These are phyloP conservation scores for Rynchops niger DNA, from an alignment of 2,113 vertebrate species.

Conservation along the genomic window DNA sequence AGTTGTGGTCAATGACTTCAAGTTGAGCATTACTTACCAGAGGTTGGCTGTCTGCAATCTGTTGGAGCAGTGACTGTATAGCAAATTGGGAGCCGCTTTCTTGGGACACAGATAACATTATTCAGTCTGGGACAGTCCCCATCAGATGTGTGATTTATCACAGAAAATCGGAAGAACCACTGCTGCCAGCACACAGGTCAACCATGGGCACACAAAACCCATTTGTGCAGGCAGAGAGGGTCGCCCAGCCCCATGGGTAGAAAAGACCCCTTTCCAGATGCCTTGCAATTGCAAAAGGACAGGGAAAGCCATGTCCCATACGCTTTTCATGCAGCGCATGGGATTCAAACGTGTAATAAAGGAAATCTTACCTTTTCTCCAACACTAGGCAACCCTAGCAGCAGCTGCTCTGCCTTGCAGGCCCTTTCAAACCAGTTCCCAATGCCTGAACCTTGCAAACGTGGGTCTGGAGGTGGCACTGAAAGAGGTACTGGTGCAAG, in stretches of 20 bases:
- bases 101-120: background rate
- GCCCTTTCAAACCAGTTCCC: background rate
- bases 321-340: background rate
- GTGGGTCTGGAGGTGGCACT: background rate
- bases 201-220: background rate
- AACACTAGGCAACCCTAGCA: background rate
- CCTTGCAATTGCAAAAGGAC: background rate
- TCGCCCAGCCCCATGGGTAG: background rate
- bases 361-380: background rate
- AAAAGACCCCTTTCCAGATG: background rate
- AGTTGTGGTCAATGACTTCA: background rate
- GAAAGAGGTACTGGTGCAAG: background rate
- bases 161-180: background rate
- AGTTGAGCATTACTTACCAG: background rate
- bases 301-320: background rate
- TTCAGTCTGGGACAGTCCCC: background rate
- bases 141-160: background rate
- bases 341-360: background rate
- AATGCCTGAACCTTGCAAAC: background rate
- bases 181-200: background rate
- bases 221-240: background rate
- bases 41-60: background rate
- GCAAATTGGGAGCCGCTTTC: background rate
- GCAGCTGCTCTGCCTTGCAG: background rate
- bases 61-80: background rate